Conservation (phyloP, 2,888 invertebrate genomes). For the Darwinula stevensoni region DNA sequence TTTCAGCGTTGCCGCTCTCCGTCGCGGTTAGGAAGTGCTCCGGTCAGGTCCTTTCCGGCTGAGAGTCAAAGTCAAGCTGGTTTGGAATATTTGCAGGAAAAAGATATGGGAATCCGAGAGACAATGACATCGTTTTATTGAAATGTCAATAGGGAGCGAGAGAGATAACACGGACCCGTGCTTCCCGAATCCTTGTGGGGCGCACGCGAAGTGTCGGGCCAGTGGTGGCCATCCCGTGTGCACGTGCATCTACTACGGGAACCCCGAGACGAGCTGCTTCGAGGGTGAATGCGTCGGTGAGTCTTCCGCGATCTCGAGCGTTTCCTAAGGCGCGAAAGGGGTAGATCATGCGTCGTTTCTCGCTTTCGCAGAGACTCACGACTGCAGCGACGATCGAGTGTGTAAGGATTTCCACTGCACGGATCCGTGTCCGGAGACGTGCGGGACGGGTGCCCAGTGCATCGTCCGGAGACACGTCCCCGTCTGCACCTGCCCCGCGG, state of each 20-base stretch:
- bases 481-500: slow-evolving; percentile 44
- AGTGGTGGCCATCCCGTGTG: slow-evolving; percentile 34
- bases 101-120: too few relatives aligned
- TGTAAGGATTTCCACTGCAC: slow-evolving; percentile 11
- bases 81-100: too few relatives aligned
- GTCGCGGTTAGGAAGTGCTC: too few relatives aligned
- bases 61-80: too few relatives aligned
- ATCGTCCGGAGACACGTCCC: slow-evolving; percentile 10
- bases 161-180: slow-evolving; percentile 20
- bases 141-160: too few relatives aligned
- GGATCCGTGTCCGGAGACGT: slow-evolving; percentile 45
- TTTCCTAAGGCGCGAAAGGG: too few relatives aligned
- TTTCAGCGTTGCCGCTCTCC: too few relatives aligned
- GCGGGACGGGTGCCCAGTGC: slow-evolving; percentile 34
- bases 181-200: slow-evolving; percentile 36
- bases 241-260: slow-evolving; percentile 25
- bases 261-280: slow-evolving; percentile 5
- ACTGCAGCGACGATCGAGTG: slow-evolving; percentile 11
- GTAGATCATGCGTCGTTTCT: slow-evolving; percentile 8
- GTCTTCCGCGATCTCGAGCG: neutral
- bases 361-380: slow-evolving; percentile 9
- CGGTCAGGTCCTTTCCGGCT: too few relatives aligned
- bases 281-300: neutral
- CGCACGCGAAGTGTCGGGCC: slow-evolving; percentile 35
- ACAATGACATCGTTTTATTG: too few relatives aligned